Evolutionary conservation across 2,888 invertebrate species (phyloP), one percentile per base, ranked within the genome.

Genomic region (Tupiocoris notatus): DNA sequence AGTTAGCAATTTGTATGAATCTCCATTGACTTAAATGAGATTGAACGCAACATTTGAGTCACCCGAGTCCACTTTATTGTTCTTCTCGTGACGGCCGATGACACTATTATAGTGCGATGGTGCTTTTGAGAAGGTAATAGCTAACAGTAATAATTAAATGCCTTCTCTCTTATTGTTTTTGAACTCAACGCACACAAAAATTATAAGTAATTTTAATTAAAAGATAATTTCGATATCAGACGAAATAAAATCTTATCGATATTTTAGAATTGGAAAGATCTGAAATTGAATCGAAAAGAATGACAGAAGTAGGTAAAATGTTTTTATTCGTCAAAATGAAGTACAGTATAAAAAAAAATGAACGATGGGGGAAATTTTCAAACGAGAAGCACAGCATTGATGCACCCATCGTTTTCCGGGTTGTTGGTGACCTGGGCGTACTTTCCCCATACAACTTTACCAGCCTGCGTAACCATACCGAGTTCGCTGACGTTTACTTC

Each of bases 381-480:
- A 80, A 99, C 94, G 84, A 99, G 88, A 78, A 99, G 88, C 78
- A 99, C 95, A 83, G 98, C 98, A 87, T 99, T 99, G 78, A 99
- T 97, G 83, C 98, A 98, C 18, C 99, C 99, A 88, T 99, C 99
- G 86, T 99, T 99, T 85, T 99, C 99, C 0, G 99, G 99, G 86
- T 98, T 95, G 85, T 99, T 99, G 0, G 98, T 98, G 18, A 99
- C 98, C 86, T 98, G 99, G 0, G 99, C 99, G 84, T 96, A 99
- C 87, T 99, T 99, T 77, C 98, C 99, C 99, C 99, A 99, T 0
- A 99, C 96, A 65, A 99, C 97, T 89, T 98, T 99, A 78, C 99
- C 99, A 7, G 95, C 94, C 84, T 98, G 97, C 0, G 99, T 99
- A 0, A 99, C 99, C 79, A 99, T 87, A 86, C 99, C 99, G 79